Percentiles rank a stretch among this genome's conserved stretches.
phyloP scores from a whole-genome alignment of 2,113 vertebrate genomes.

The Ictalurus punctatus region DNA sequence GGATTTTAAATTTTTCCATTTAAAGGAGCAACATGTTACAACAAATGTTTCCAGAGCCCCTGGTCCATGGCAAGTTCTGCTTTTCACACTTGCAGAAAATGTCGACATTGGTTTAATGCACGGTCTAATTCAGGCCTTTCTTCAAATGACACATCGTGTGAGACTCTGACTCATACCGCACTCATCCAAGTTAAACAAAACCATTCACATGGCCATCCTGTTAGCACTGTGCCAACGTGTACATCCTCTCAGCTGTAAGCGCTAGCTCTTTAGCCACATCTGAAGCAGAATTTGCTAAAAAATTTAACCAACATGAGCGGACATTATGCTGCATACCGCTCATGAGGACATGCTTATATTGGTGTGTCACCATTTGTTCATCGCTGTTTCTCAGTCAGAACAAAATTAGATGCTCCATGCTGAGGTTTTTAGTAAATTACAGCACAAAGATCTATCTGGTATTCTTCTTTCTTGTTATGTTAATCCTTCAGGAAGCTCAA shows the following conservation, averaged over 20 bases:
- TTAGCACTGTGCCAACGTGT: not conserved
- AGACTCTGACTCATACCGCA: constrained; percentile 23
- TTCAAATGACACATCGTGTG: not conserved
- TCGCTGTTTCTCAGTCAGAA: not conserved
- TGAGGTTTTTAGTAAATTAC: not conserved
- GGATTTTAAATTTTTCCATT: not conserved
- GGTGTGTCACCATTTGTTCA: not conserved
- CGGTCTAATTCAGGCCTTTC: constrained; percentile 7
- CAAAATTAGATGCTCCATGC: not conserved
- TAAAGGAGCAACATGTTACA: not conserved
- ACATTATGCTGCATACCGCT: not conserved
- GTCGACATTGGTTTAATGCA: not conserved
- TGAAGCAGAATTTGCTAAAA: not conserved
- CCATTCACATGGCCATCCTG: not conserved
- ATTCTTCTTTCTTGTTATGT: not conserved
- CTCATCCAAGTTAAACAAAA: constrained; percentile 21
- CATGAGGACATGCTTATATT: not conserved
- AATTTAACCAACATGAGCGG: not conserved
- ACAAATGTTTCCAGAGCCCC: not conserved
- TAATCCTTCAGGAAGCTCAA: constrained; percentile 4
- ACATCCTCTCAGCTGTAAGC: not conserved
- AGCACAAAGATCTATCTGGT: not conserved
- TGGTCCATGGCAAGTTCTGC: not conserved
- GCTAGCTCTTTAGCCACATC: not conserved
- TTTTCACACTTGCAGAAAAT: not conserved